phyloP scores from a whole-genome alignment of 2,888 invertebrate genomes.

The Harpagoxenus sublaevis region DNA sequence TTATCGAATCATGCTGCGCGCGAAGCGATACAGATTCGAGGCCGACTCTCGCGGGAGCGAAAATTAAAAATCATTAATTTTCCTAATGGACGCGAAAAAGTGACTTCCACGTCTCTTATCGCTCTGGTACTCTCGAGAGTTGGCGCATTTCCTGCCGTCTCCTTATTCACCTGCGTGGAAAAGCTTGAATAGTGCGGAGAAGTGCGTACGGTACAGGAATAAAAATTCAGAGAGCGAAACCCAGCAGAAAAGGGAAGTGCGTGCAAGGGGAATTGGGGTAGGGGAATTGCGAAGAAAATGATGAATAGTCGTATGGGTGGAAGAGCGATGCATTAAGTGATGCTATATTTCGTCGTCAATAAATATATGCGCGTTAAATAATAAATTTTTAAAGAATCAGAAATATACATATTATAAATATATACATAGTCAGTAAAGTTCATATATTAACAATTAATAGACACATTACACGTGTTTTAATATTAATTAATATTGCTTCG shows the following conservation, averaged over 20 bases:
- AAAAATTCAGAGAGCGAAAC: constrained; percentile 25
- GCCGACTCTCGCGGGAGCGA: constrained; percentile 59
- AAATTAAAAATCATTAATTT: constrained; percentile 81
- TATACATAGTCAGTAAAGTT: not conserved
- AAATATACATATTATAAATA: constrained; percentile 25
- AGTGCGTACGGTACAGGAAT: constrained; percentile 37
- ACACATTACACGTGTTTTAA: not conserved
- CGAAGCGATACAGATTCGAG: constrained; percentile 29
- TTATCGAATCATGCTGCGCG: not conserved
- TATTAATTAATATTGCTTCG: constrained; percentile 24
- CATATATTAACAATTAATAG: not conserved
- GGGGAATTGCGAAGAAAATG: not conserved
- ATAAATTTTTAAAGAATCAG: constrained; percentile 13
- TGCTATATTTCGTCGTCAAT: not conserved
- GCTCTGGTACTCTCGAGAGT: constrained; percentile 50
- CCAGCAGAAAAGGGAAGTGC: constrained; percentile 18
- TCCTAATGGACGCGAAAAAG: constrained; percentile 79
- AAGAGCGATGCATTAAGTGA: constrained; percentile 15
- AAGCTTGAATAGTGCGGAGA: constrained; percentile 57
- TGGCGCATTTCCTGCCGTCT: constrained; percentile 59
- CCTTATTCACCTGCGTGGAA: constrained; percentile 68
- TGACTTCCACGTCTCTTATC: constrained; percentile 69
- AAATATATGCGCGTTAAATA: not conserved
- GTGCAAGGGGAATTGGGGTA: not conserved
- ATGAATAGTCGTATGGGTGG: not conserved